Conservation (phyloP, 2,113 vertebrate genomes). For the Rallus limicola region DNA sequence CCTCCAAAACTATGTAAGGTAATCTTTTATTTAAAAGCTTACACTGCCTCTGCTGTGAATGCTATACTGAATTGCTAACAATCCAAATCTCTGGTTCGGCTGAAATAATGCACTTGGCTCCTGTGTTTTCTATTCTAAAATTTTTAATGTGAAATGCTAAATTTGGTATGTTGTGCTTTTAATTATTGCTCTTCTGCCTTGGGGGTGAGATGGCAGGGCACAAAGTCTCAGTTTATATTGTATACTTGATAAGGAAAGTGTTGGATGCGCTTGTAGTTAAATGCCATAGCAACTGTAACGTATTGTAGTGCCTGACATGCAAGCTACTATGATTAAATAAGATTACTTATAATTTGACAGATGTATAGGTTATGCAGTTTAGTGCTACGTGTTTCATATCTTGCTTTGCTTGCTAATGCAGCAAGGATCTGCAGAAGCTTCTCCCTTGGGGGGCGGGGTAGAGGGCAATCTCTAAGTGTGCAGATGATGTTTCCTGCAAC, state of each 20-base stretch:
- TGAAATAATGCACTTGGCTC: not conserved
- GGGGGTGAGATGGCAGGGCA: not conserved
- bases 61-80: not conserved
- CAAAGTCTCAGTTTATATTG: slow-evolving; percentile 10
- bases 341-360: not conserved
- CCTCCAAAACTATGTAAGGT: not conserved
- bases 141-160: not conserved
- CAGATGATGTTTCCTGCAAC: slow-evolving; percentile 28
- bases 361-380: not conserved
- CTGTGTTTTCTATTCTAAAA: not conserved
- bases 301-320: not conserved
- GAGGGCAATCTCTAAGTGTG: slow-evolving; percentile 24
- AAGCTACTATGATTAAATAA: not conserved
- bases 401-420: slow-evolving; percentile 11
- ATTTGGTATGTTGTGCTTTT: not conserved
- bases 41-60: not conserved
- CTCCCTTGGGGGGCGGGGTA: not conserved
- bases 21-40: not conserved
- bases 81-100: not conserved
- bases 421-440: slow-evolving; percentile 6
- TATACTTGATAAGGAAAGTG: not conserved
- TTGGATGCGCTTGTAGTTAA: not conserved
- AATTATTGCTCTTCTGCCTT: not conserved
- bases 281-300: slow-evolving; percentile 16
- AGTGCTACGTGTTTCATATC: not conserved